Evolutionary conservation across 2,113 vertebrate species (phyloP).

Genomic region (Helogale parvula): DNA sequence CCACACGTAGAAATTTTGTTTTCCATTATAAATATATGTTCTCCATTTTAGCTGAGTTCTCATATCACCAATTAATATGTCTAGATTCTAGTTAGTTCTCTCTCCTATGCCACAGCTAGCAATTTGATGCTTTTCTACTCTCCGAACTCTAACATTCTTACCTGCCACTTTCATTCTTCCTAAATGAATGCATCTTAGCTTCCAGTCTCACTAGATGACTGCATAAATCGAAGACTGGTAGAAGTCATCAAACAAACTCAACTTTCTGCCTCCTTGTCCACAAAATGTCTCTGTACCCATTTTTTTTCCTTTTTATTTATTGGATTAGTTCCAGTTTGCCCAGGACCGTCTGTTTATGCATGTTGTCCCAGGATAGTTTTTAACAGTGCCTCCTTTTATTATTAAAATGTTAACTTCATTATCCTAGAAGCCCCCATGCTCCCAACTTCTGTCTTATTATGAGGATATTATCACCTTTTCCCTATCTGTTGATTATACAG

Average conservation of each 20-base stretch:
- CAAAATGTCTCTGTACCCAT: neutral
- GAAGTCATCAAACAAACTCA: neutral
- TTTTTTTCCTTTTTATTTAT: neutral
- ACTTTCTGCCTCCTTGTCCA: neutral
- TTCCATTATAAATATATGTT: neutral
- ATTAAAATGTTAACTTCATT: neutral
- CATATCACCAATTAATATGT: neutral
- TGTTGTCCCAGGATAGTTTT: neutral
- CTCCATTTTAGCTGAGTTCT: neutral
- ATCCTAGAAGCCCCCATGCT: neutral
- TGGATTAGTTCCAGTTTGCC: neutral
- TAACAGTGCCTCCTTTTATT: neutral
- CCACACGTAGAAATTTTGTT: neutral
- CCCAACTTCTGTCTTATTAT: neutral
- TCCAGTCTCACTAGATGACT: neutral
- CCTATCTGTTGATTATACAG: neutral
- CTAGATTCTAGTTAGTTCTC: neutral
- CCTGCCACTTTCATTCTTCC: neutral
- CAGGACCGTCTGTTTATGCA: neutral
- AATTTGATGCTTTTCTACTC: neutral
- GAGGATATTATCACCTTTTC: neutral
- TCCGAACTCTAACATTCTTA: neutral
- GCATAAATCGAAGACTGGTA: neutral
- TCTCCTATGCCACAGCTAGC: neutral
- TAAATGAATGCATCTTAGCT: neutral